Base-by-base conservation (phyloP, 2,113 vertebrate genomes). In the Hippoglossus stenolepis region DNA sequence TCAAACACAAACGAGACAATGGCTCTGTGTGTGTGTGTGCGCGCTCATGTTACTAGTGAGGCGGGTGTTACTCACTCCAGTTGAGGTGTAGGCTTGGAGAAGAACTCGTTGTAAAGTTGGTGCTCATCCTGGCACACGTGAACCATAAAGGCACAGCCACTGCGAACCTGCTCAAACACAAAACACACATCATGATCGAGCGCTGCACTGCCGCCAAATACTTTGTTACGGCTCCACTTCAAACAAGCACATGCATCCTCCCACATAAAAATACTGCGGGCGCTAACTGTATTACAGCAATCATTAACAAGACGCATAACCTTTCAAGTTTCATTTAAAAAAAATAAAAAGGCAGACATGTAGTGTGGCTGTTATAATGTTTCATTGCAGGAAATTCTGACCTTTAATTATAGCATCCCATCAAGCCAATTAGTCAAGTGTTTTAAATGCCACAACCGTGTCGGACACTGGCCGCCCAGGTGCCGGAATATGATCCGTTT, bases 111-210 rank as follows among this genome's bases (percentile, higher is more conserved):
- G 90, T 95, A 99, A 65, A 99, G 96, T 67, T 98, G 97, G 83
- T 99, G 96, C 45, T 99, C 98, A 84, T 99, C 98, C 91, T 99
- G 98, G 90, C 98, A 99, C 7, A 99, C 98, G 0, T 98, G 98
- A 56, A 97, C 97, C 97, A 99, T 99, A 68, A 99, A 99, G 75
- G 98, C 96, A 94, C 98, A 99, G 87, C 98, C 98, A 70, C 98
- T 98, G 83, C 98, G 96, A 35, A 99, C 96, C 98, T 99, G 89
- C 2, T 49, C 63, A 79, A 77, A 82, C 7, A 54, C 51, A 54
- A 10, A 20, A 54, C 0, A 78, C 23, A 83, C 60, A 85, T 4
- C 24, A 82, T 70, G 23, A 82, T 38, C 63, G 76, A 26, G 21
- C 0, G 13, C 69, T 53, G 63, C 70, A 65, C 26, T 7, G 21